phyloP scores from a whole-genome alignment of 2,888 invertebrate species.

The Hipparchia semele region DNA sequence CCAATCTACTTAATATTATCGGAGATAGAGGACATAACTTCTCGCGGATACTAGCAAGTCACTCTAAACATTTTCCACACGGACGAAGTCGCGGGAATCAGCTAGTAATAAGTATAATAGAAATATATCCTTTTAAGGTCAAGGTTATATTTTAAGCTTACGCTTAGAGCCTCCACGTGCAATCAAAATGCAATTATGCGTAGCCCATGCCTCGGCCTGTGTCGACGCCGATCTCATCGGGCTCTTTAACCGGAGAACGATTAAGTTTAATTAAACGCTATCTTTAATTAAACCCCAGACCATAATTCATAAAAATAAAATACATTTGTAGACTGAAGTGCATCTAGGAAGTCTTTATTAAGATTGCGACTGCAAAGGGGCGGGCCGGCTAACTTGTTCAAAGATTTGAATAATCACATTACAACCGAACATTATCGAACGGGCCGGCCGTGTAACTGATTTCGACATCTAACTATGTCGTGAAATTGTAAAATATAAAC shows the following conservation, averaged over 20 bases:
- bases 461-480: slow-evolving; percentile 53
- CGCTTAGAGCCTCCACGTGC: slow-evolving; percentile 27
- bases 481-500: slow-evolving; percentile 11
- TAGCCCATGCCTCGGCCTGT: slow-evolving; percentile 33
- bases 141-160: slow-evolving; percentile 17
- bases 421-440: slow-evolving; percentile 39
- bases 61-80: too few relatives aligned
- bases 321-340: slow-evolving; percentile 54
- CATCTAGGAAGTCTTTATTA: slow-evolving; percentile 81
- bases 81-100: too few relatives aligned
- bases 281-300: slow-evolving; percentile 70
- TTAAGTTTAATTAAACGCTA: slow-evolving; percentile 77
- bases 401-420: slow-evolving; percentile 76
- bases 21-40: too few relatives aligned
- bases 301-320: slow-evolving; percentile 73
- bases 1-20: too few relatives aligned
- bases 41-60: too few relatives aligned
- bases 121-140: slow-evolving; percentile 14
- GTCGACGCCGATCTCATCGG: slow-evolving; percentile 55
- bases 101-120: neutral
- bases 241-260: slow-evolving; percentile 60
- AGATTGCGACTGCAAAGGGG: slow-evolving; percentile 80
- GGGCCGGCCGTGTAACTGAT: slow-evolving; percentile 37
- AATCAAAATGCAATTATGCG: slow-evolving; percentile 47
- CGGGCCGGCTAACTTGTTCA: slow-evolving; percentile 68